Evolutionary conservation across 2,797 vertebrate genomes (phyloP).

Genomic region (Oreochromis mossambicus): DNA sequence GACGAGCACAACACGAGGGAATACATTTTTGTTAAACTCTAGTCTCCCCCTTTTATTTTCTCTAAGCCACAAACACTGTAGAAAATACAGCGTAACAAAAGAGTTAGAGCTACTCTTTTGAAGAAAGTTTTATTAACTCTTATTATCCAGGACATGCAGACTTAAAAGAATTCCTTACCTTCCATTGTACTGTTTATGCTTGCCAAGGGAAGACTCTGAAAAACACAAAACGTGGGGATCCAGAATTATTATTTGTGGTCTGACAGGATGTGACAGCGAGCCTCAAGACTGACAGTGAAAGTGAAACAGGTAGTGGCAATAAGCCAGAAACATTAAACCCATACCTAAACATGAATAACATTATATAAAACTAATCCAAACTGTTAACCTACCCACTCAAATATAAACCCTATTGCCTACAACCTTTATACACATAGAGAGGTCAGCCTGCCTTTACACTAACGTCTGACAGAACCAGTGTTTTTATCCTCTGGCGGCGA

Average conservation of each 20-base stretch:
- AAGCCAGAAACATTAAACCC: background rate
- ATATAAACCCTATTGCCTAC: background rate
- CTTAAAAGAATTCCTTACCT: slow-evolving; percentile 61
- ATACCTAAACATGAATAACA: background rate
- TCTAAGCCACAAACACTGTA: background rate
- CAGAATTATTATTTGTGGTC: background rate
- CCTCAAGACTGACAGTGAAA: background rate
- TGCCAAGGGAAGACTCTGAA: slow-evolving; percentile 67
- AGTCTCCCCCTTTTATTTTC: background rate
- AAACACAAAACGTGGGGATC: slow-evolving; percentile 25
- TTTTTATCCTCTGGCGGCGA: slow-evolving; percentile 26
- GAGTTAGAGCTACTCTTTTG: background rate
- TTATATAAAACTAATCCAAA: background rate
- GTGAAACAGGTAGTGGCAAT: background rate
- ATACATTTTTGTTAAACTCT: background rate
- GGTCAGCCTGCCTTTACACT: background rate
- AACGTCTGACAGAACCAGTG: background rate
- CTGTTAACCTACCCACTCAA: background rate
- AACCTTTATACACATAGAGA: background rate
- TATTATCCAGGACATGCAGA: background rate
- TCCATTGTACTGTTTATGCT: slow-evolving; percentile 61
- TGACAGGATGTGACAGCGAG: background rate
- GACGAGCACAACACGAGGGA: background rate
- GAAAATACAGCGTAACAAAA: background rate
- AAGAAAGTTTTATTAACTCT: background rate